Evolutionary conservation across 2,888 invertebrate species (phyloP).

Genomic region (Hoplodrina blanda): DNA sequence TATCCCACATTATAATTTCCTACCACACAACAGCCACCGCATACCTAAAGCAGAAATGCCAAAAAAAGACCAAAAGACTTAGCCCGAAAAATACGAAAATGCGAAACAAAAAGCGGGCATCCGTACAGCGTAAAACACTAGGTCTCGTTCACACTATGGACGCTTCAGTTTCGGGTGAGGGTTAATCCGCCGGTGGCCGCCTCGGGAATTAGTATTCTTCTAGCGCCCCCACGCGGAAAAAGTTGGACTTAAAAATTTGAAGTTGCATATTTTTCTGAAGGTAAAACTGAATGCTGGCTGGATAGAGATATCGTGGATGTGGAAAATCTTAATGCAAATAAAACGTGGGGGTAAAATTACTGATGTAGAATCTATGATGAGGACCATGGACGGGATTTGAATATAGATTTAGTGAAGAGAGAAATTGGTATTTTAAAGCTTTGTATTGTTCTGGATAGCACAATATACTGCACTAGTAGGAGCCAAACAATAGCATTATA

Average conservation of each 20-base stretch:
- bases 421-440: not conserved
- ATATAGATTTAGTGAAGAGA: not conserved
- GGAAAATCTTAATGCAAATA: slow-evolving; percentile 51
- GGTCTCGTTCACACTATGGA: slow-evolving; percentile 63
- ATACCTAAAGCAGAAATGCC: slow-evolving; percentile 20
- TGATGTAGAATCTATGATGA: slow-evolving; percentile 11
- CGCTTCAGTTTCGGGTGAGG: slow-evolving; percentile 64
- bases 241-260: slow-evolving; percentile 73
- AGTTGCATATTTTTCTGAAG: slow-evolving; percentile 63
- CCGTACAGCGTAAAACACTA: slow-evolving; percentile 54
- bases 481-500: not conserved
- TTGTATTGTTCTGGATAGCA: not conserved
- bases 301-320: slow-evolving; percentile 46
- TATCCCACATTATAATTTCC: slow-evolving; percentile 12
- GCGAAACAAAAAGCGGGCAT: slow-evolving; percentile 50
- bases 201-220: slow-evolving; percentile 76
- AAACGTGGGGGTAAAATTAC: slow-evolving; percentile 21
- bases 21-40: slow-evolving; percentile 6
- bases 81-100: slow-evolving; percentile 43
- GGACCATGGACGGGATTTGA: not conserved
- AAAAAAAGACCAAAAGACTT: slow-evolving; percentile 37
- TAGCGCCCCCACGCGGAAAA: slow-evolving; percentile 69
- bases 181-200: slow-evolving; percentile 70
- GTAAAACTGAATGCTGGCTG: slow-evolving; percentile 54
- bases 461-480: not conserved